Base-by-base conservation (phyloP, 2,797 vertebrate genomes). In the Gymnoscopelus microlampas region DNA sequence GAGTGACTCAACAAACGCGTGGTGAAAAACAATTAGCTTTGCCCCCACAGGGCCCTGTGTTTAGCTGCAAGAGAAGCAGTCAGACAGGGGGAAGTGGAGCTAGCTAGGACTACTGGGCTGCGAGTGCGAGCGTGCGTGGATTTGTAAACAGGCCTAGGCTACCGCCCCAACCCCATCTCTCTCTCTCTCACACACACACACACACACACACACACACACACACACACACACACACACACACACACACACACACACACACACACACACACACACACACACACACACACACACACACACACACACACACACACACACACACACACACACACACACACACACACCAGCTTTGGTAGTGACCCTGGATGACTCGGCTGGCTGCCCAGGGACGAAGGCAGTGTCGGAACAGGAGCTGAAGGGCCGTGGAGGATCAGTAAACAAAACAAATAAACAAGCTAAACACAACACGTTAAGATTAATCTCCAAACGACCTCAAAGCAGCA, bases 21-120 rank as follows among this genome's bases (percentile, higher is more conserved):
- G 67, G 70, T 76, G 73, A 29, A 72, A 76, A 86, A 78, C 74
- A 83, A 84, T 87, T 63, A 85, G 62, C 55, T 59, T 12, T 44
- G 14, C 47, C 39, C 59, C 59, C 63, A 50, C 3, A 3, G 70
- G 71, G 62, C 70, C 54, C 58, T 69, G 76, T 60, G 66, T 61
- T 44, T 19, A 66, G 72, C 53, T 72, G 76, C 39, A 77, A 44
- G 77, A 54, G 63, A 72, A 76, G 68, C 55, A 60, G 2, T n/a
- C 49, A 66, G 71, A 53, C 23, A 9, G 71, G 51, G 51, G 11
- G 63, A 49, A 19, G 63, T 4, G 29, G 9, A 13, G 15, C 57
- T 9, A 44, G 39, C 39, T 44, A 44, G 39, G 57, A 69, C 76
- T 83, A 55, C 35, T 64, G 11, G 65, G 51, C 76, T 77, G 76